Evolutionary conservation across 2,113 vertebrate genomes (phyloP), one percentile per base, ranked within the genome.

Genomic region (Phalacrocorax pelagicus): DNA sequence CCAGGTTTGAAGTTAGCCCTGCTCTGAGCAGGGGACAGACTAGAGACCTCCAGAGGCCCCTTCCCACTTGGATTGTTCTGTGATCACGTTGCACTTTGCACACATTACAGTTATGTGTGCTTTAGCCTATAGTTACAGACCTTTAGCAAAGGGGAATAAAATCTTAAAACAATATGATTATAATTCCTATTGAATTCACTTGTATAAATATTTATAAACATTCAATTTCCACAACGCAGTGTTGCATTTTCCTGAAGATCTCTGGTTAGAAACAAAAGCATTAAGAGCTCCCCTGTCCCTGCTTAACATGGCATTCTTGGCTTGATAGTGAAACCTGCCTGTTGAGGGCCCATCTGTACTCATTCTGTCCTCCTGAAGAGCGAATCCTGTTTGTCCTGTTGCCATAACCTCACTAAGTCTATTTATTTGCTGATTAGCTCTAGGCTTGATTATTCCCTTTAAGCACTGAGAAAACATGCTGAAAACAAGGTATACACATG

Each of bases 381-480:
- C 66, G 80, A 91, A 88, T 91, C 78, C 51, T 74, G 21, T 54
- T 95, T 88, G 83, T 36, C 20, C 47, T 74, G 58, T 90, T 1
- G 3, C 59, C 52, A 58, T 92, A 86, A 47, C 70, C 54, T 82
- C 81, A 54, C 44, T 94, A 81, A 79, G 46, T 90, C 87, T 85
- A 10, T 90, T 89, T 94, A 66, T 92, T 92, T 95, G 58, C 72
- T 79, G 44, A 73, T 91, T 88, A 96, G 59, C 67, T 77, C 52
- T 73, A 66, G 62, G 52, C 63, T 86, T 92, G 86, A 77, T 95
- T 93, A 81, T 94, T 93, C 61, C 70, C 29, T 85, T 52, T 70
- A 90, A 90, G 82, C 38, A 71, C 59, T 75, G 57, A 59, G 46
- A 82, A 88, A 91, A 86, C 61, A 34, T 26, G 13, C 51, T 65